Evolutionary conservation across 2,113 vertebrate genomes (phyloP).

Genomic region (Furnarius figulus): DNA sequence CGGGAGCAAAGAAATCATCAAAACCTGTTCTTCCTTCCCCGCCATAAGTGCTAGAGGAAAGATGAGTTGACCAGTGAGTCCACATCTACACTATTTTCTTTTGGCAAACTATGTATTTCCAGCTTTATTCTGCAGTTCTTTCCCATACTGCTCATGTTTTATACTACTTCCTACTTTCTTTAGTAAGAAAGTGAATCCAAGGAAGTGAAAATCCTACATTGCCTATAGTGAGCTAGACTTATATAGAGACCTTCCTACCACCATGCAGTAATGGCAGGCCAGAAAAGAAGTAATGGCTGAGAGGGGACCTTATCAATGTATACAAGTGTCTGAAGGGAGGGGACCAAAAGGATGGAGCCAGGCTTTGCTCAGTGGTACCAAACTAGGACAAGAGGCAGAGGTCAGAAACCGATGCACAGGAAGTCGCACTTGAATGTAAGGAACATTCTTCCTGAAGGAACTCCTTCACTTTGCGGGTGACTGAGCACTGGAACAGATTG

Average conservation of each 20-base stretch:
- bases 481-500: neutral
- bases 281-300: neutral
- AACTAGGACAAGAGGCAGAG: neutral
- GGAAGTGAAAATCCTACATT: neutral
- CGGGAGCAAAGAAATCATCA: neutral
- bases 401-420: neutral
- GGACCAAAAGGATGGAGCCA: neutral
- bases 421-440: neutral
- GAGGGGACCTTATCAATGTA: neutral
- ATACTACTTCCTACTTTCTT: neutral
- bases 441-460: neutral
- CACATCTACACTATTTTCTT: neutral
- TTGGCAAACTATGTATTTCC: neutral
- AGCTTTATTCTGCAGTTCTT: neutral
- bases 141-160: neutral
- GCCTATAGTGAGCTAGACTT: neutral
- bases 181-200: neutral
- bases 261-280: neutral
- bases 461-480: neutral
- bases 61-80: neutral
- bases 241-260: neutral
- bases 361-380: accelerated
- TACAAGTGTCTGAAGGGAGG: neutral
- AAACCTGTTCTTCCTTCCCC: neutral
- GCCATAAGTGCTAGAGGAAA: neutral